phyloP scores from a whole-genome alignment of 2,113 vertebrate species.

The Cryptomyrus ogoouensis region DNA sequence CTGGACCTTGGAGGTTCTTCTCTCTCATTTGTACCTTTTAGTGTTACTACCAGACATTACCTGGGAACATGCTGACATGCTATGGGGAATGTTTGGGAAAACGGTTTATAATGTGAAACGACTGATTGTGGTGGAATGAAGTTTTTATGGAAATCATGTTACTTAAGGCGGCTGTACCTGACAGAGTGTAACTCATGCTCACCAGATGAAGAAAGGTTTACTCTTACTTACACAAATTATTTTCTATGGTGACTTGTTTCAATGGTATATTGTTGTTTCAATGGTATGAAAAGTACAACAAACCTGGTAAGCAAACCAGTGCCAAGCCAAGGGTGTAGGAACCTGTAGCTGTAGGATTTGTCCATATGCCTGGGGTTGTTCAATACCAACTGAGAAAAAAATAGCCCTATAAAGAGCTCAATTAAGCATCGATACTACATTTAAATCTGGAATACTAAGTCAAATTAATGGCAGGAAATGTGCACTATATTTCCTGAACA shows the following conservation, averaged over 20 bases:
- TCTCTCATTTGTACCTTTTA: background rate
- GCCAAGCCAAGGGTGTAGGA: constrained; percentile 75
- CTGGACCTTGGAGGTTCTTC: background rate
- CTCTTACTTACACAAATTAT: background rate
- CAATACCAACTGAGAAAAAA: constrained; percentile 58
- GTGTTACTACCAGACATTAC: background rate
- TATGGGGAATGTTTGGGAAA: background rate
- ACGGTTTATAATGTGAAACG: background rate
- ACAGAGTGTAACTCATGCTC: background rate
- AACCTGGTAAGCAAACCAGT: constrained; percentile 77
- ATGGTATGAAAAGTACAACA: background rate
- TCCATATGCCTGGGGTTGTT: constrained; percentile 68
- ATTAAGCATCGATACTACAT: background rate
- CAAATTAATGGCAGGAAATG: background rate
- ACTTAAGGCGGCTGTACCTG: background rate
- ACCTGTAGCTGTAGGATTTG: constrained; percentile 67
- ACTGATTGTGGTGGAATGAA: background rate
- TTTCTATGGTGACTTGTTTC: background rate
- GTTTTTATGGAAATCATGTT: background rate
- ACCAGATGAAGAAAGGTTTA: background rate
- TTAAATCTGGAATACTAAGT: background rate
- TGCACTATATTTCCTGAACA: background rate
- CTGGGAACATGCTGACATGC: background rate
- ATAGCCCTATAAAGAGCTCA: background rate
- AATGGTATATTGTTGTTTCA: background rate